Evolutionary conservation across 2,888 invertebrate species (phyloP), one percentile per base, ranked within the genome.

Genomic region (Sialis fuliginosa): DNA sequence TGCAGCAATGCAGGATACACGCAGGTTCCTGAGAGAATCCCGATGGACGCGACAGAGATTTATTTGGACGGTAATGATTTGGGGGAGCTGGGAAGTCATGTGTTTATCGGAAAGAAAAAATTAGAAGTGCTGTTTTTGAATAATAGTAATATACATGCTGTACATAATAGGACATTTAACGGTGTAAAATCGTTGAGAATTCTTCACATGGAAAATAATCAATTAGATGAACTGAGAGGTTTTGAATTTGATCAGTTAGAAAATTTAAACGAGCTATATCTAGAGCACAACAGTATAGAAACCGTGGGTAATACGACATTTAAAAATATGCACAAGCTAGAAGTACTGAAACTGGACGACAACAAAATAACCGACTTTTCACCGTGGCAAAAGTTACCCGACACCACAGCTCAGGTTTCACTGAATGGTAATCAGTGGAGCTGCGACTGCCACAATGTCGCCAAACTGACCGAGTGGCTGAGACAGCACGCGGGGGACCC

Each of bases 41-140:
- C 89, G 50, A 88, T 89, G 85, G 87, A 88, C 66, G 86, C 87
- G 56, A 88, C 88, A 56, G 84, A 86, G 68, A 80, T 89, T 58
- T 84, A 84, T 67, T 71, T 89, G 58, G 86, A 87, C 64, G 87
- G 86, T 52, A 85, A 87, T 65, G 71, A 81, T 62, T 72, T 89
- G 52, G 78, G 79, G 54, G 79, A 81, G 58, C 72, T 90, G 53
- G 79, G 81, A 57, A 82, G 82, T 68, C 86, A 87, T 71, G 81
- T 83, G 60, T 88, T 90, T 66, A 83, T 89, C 61, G 88, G 86
- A 51, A 82, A 86, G 67, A 84, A 85, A 65, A 79, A 83, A 63
- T 68, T 87, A 53, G 78, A 81, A 66, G 77, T 80, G 55, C 69
- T 87, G 54, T 86, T 74, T 66, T 72, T 87, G 54, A 87, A 87